Base-by-base conservation (phyloP, 2,888 invertebrate species). In the Aspidiotus destructor region DNA sequence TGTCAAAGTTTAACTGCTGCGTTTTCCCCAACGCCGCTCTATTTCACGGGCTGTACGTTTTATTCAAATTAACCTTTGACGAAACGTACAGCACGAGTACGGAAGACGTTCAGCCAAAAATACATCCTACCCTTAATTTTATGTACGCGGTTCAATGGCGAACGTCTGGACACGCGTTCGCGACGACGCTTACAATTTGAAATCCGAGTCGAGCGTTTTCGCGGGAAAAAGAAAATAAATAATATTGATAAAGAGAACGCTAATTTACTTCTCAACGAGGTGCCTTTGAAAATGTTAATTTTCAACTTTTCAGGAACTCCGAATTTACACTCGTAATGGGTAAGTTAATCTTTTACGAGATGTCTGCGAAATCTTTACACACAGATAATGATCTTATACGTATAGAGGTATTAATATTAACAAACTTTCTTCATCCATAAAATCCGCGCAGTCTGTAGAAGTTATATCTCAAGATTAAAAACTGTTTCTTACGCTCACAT, bases 391-490 rank as follows among this genome's bases (percentile, higher is more conserved):
- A 64, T 53, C 64, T 64, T 64, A 1, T 28, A 28, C 28, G 28
- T 28, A 64, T 44, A 64, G 42, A 64, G 64, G 55, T 55, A 64
- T 64, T 64, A 64, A 64, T 64, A 64, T 42, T 57, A 64, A 64
- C 64, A 64, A 64, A 64, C 64, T 64, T 64, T 64, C 64, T 64
- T 55, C 64, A 64, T 64, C 55, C 64, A 42, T 64, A 57, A 64
- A 64, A 64, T 64, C 64, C 16, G 41, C 41, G 57, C 57, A 57
- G 64, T 42, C 42, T 55, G 28, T 28, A 10, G 42, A 64, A 64
- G 64, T 64, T 55, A 57, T 64, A 64, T 64, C 64, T 64, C 28
- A 13, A 64, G 64, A 64, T 64, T 64, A 57, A 57, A 64, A 64
- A 64, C 44, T 42, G 55, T 63, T 64, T 64, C 64, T 42, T 64